Conservation (phyloP, 2,113 vertebrate species). For the Pyxicephalus adspersus region DNA sequence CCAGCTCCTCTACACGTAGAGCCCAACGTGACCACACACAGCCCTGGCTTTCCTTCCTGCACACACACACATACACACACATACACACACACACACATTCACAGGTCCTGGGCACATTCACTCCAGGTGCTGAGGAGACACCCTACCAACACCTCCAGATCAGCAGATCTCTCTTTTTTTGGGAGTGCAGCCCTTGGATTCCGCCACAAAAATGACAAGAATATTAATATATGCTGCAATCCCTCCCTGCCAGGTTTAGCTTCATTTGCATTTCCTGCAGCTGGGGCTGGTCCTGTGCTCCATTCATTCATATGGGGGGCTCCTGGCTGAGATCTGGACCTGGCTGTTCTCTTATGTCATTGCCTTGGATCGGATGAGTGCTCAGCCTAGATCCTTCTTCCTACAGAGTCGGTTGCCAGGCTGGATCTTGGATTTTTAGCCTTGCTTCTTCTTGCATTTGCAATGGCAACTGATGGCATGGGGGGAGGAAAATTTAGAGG, state of each 20-base stretch:
- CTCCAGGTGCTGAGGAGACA: not conserved
- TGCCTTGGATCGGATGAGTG: slow-evolving; percentile 43
- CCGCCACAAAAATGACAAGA: slow-evolving; percentile 47
- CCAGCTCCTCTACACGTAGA: slow-evolving; percentile 81
- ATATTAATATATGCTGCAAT: slow-evolving; percentile 54
- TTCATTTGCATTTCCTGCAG: slow-evolving; percentile 49
- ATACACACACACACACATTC: slow-evolving; percentile 34
- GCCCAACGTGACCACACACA: slow-evolving; percentile 85
- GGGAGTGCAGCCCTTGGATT: slow-evolving; percentile 17
- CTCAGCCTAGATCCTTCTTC: slow-evolving; percentile 42
- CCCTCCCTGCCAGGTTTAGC: slow-evolving; percentile 50
- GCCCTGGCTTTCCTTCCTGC: slow-evolving; percentile 57
- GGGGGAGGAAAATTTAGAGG: slow-evolving; percentile 64
- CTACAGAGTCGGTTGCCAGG: slow-evolving; percentile 55
- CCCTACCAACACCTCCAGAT: not conserved
- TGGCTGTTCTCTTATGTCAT: slow-evolving; percentile 18
- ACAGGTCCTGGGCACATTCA: not conserved
- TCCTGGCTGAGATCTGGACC: slow-evolving; percentile 21
- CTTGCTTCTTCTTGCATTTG: slow-evolving; percentile 55
- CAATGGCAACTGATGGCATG: slow-evolving; percentile 76
- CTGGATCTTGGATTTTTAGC: slow-evolving; percentile 46
- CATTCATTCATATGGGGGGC: slow-evolving; percentile 35
- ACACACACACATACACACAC: slow-evolving; percentile 15
- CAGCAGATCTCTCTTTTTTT: slow-evolving; percentile 25
- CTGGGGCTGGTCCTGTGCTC: slow-evolving; percentile 46